These are phyloP conservation scores for Crenichthys baileyi DNA, from an alignment of 2,797 vertebrate species.

Conservation along the genomic window DNA sequence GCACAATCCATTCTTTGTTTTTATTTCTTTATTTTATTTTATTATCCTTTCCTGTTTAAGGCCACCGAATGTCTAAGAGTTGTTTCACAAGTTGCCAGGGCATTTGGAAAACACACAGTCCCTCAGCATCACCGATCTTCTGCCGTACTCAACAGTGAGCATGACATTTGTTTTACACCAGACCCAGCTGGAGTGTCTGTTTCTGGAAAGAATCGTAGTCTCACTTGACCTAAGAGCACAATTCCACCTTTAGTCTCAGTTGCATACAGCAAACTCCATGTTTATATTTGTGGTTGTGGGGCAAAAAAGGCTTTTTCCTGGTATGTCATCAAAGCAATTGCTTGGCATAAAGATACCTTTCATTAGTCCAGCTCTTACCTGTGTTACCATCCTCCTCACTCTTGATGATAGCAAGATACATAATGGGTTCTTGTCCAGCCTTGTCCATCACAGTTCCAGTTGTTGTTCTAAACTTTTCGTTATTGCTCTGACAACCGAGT, in stretches of 20 bases:
- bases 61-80: not conserved
- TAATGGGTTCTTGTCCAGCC: no score
- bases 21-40: no score
- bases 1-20: no score
- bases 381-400: not conserved
- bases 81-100: not conserved
- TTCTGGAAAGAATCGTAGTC: not conserved
- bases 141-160: not conserved
- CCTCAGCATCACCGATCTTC: not conserved
- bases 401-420: not conserved
- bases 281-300: no score
- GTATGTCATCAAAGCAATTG: not conserved
- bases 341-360: not conserved
- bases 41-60: not conserved
- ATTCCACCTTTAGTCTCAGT: no score
- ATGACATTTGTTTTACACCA: not conserved
- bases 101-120: not conserved
- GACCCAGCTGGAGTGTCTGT: not conserved
- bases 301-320: no score
- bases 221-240: not conserved
- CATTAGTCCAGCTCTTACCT: not conserved
- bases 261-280: no score
- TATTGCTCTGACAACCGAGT: not conserved
- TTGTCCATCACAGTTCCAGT: not conserved
- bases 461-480: not conserved